Evolutionary conservation across 2,888 invertebrate genomes (phyloP), one percentile per base, ranked within the genome.

Genomic region (Ethmia dodecea): DNA sequence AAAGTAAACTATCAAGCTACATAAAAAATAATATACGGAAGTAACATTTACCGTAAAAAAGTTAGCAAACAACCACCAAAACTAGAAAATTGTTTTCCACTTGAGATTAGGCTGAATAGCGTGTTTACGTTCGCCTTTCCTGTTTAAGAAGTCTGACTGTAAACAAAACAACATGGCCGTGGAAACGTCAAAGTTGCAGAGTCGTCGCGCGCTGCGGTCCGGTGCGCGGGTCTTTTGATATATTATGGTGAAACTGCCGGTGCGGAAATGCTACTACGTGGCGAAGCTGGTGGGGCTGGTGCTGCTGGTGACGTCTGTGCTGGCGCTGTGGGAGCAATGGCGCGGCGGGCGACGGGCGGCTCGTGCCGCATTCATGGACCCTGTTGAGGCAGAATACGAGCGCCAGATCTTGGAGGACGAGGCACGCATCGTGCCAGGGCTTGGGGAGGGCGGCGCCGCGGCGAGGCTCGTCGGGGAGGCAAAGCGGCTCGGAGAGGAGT

Each of bases 391-490:
- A 0, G 63, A 68, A 2, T 79, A 58, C 32, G 90, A 91, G 47
- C 62, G 66, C 28, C 76, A 88, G 57, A 88, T 93, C 40, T 62
- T 68, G 13, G 83, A 87, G 35, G 92, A 94, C 59, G 89, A 93
- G 46, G 77, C 83, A 10, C 88, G 88, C 48, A 90, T 94, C 37
- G 83, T 92, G 10, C 86, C 88, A 3, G 91, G 91, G 2, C 73
- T 95, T 28, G 96, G 96, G 0, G 91, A 93, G 47, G 84, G 88
- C 32, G 96, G 86, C 0, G 87, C 86, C 9, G 89, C 93, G 0
- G 93, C 92, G 0, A 79, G 81, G 46, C 80, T 96, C 8, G 76
- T 84, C 8, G 92, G 91, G 0, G 80, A 87, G 15, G 94, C 94
- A 31, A 90, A 90, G 55, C 71, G 75, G 25, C 73, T 48, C 61